phyloP scores from a whole-genome alignment of 2,888 invertebrate genomes.

The Luperina testacea region DNA sequence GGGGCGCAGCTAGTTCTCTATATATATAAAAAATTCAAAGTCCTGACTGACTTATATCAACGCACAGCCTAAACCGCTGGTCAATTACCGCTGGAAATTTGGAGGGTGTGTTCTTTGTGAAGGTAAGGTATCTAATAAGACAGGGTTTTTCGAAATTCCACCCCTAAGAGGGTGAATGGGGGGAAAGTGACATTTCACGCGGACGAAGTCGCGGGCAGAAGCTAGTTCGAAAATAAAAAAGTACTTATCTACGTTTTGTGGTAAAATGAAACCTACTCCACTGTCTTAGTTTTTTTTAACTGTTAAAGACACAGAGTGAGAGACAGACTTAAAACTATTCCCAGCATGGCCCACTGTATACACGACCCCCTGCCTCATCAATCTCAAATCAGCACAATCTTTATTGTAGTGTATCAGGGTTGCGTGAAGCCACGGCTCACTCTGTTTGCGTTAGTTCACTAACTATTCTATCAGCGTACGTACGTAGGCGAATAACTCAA shows the following conservation, averaged over 20 bases:
- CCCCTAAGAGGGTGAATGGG: too few species aligned
- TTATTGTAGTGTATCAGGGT: slow-evolving; percentile 48
- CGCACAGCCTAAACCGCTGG: too few species aligned
- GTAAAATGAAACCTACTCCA: background rate
- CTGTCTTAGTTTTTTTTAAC: background rate
- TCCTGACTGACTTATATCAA: too few species aligned
- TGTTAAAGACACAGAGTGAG: too few species aligned
- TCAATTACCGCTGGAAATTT: too few species aligned
- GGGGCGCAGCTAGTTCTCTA: too few species aligned
- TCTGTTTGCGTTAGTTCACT: slow-evolving; percentile 64
- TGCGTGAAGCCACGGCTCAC: slow-evolving; percentile 65
- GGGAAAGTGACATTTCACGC: too few species aligned
- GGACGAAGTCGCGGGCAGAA: too few species aligned
- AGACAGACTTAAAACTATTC: background rate
- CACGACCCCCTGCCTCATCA: slow-evolving; percentile 17
- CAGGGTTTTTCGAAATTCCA: too few species aligned
- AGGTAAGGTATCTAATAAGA: too few species aligned
- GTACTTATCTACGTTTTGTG: background rate
- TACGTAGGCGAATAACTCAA: slow-evolving; percentile 75
- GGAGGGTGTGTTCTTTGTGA: too few species aligned
- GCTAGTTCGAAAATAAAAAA: background rate
- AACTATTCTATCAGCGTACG: slow-evolving; percentile 73
- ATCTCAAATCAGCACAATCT: slow-evolving; percentile 48
- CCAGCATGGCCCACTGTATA: slow-evolving; percentile 22
- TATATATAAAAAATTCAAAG: too few species aligned